These are phyloP conservation scores for Ochropleura leucogaster DNA, from an alignment of 2,888 invertebrate genomes.

Conservation along the genomic window DNA sequence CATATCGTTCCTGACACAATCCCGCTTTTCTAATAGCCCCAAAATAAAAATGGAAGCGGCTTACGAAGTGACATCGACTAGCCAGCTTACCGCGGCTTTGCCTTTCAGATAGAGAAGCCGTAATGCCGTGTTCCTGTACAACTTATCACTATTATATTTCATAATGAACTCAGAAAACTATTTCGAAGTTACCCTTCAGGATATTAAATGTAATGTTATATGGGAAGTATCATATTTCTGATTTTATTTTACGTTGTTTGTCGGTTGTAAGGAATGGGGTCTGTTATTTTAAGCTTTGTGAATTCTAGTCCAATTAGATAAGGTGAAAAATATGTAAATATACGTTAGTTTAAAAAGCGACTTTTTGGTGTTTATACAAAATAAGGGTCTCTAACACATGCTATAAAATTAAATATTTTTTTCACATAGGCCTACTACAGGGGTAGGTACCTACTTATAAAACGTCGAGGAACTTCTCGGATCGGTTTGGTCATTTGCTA, in stretches of 20 bases:
- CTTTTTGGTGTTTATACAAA: not conserved
- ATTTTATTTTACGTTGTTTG: conserved; percentile 5
- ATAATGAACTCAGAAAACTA: conserved; percentile 51
- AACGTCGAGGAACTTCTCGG: too few relatives aligned
- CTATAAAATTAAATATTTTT: not conserved
- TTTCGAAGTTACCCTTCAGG: conserved; percentile 36
- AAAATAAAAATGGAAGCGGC: conserved; percentile 59
- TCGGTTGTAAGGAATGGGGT: not conserved
- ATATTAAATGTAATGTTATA: conserved; percentile 46
- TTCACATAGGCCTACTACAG: too few relatives aligned
- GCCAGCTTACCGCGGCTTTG: conserved; percentile 71
- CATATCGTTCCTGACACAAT: too few relatives aligned
- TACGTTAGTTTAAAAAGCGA: not conserved
- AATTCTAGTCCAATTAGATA: not conserved
- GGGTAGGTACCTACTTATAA: too few relatives aligned
- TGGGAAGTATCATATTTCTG: conserved; percentile 13
- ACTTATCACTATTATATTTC: conserved; percentile 60
- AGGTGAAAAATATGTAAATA: not conserved
- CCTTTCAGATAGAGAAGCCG: conserved; percentile 59
- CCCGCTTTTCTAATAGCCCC: conserved; percentile 51
- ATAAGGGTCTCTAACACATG: not conserved
- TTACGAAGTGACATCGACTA: conserved; percentile 69
- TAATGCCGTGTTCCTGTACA: conserved; percentile 47
- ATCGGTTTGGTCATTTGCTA: too few relatives aligned
- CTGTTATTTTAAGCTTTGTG: not conserved